Evolutionary conservation across 92 coral and sea anemone species (phyloP).

Genomic region (Meandrina meandrites): DNA sequence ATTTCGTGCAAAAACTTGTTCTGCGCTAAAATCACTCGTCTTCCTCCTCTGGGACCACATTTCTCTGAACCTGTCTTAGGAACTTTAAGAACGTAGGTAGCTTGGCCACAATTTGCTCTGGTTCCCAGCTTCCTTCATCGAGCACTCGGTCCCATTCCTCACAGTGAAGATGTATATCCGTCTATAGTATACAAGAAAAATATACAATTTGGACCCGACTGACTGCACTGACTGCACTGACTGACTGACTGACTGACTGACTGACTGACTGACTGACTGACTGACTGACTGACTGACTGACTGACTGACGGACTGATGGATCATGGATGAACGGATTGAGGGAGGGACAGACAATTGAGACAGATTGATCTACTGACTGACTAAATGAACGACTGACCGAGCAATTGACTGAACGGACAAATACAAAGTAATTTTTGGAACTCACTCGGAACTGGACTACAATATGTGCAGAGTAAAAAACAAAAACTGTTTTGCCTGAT

Average conservation of each 20-base stretch:
- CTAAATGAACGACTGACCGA: too few relatives aligned
- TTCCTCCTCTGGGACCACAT: background rate
- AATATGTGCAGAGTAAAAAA: background rate
- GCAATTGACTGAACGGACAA: too few relatives aligned
- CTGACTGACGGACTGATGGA: background rate
- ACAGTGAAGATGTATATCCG: constrained; percentile 67
- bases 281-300: background rate
- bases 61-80: constrained; percentile 51
- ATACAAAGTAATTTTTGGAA: too few relatives aligned
- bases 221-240: background rate
- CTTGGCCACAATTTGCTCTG: constrained; percentile 63
- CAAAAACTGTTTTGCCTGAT: too few relatives aligned
- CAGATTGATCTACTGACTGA: too few relatives aligned
- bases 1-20: too few relatives aligned
- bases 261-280: background rate
- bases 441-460: too few relatives aligned
- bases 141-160: constrained; percentile 68
- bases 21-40: too few relatives aligned
- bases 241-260: background rate
- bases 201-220: too few relatives aligned
- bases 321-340: too few relatives aligned
- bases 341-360: too few relatives aligned
- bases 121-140: constrained; percentile 49
- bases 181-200: background rate
- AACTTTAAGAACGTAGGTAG: constrained; percentile 54